These are phyloP conservation scores for Cynaeus angustus DNA, from an alignment of 2,888 invertebrate genomes.

Conservation along the genomic window DNA sequence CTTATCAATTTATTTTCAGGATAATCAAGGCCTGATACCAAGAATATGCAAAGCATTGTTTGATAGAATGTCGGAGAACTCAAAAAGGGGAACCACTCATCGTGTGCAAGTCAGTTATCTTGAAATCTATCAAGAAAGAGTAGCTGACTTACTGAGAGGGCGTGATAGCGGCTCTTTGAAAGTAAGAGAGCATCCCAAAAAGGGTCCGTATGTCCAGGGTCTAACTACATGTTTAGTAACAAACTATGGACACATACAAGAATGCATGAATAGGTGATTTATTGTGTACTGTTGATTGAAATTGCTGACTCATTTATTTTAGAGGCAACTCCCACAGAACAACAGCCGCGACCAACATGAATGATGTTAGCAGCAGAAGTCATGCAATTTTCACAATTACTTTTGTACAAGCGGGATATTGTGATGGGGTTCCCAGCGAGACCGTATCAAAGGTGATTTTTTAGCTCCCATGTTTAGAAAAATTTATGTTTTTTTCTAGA, in stretches of 20 bases:
- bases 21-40: slow-evolving; percentile 88
- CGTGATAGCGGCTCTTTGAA: slow-evolving; percentile 72
- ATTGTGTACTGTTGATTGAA: not conserved
- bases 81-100: slow-evolving; percentile 87
- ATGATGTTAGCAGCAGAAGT: slow-evolving; percentile 92
- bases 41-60: slow-evolving; percentile 90
- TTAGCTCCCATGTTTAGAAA: not conserved
- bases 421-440: slow-evolving; percentile 91
- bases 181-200: slow-evolving; percentile 84
- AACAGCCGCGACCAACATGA: slow-evolving; percentile 93
- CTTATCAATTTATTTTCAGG: slow-evolving; percentile 69
- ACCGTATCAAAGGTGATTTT: slow-evolving; percentile 85
- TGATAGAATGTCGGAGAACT: slow-evolving; percentile 86
- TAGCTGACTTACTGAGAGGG: slow-evolving; percentile 79
- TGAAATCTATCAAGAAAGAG: slow-evolving; percentile 79
- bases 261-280: slow-evolving; percentile 71
- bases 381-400: slow-evolving; percentile 94
- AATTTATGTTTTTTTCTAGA: slow-evolving; percentile 59
- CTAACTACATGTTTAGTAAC: slow-evolving; percentile 89
- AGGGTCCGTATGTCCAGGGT: slow-evolving; percentile 89
- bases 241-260: slow-evolving; percentile 90
- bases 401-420: slow-evolving; percentile 90
- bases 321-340: slow-evolving; percentile 90
- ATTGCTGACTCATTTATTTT: slow-evolving; percentile 42
- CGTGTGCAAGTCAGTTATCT: slow-evolving; percentile 86